Evolutionary conservation across 2,888 invertebrate species (phyloP), one percentile per base, ranked within the genome.

Genomic region (Cheilosia variabilis): DNA sequence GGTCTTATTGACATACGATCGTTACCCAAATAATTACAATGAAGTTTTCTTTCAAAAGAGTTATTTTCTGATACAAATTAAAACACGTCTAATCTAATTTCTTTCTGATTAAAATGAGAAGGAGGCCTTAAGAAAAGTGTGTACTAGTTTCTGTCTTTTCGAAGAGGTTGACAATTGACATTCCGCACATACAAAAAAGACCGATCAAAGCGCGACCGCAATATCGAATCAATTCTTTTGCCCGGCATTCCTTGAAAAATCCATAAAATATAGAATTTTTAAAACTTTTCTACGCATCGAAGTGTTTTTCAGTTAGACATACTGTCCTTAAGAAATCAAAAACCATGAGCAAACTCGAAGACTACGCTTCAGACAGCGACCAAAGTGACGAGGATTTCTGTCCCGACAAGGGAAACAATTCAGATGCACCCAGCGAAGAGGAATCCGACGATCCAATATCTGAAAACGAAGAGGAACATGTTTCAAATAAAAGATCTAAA

Each of bases 351-450:
- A 91, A 93, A 86, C 91, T 92, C 80, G 92, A 93, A 87, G 93
- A 94, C 52, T 92, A 93, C 87, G 92, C 92, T 0, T 95, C 95
- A 15, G 95, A 94, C 72, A 95, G 95, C 87, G 96, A 96, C 89
- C 93, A 94, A 87, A 96, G 96, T 90, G 97, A 97, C 91, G 96
- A 96, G 88, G 96, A 97, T 90, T 97, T 95, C 90, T 93, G 95
- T 82, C 96, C 96, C 34, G 95, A 94, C 87, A 89, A 90, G 65
- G 80, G 86, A 45, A 94, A 93, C 86, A 94, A 94, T 52, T 87
- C 88, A 65, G 92, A 89, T 58, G 87, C 84, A 24, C 84, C 88
- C 5, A 90, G 92, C 62, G 95, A 95, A 89, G 92, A 93, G 84
- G 92, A 94, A 7, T 96, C 96, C 41, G 95, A 95, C 89, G 94